A percentile compares a stretch with the other conserved stretches of the same genome.
phyloP scores from a whole-genome alignment of 2,797 vertebrate species.

The Percopsis omiscomaycus region DNA sequence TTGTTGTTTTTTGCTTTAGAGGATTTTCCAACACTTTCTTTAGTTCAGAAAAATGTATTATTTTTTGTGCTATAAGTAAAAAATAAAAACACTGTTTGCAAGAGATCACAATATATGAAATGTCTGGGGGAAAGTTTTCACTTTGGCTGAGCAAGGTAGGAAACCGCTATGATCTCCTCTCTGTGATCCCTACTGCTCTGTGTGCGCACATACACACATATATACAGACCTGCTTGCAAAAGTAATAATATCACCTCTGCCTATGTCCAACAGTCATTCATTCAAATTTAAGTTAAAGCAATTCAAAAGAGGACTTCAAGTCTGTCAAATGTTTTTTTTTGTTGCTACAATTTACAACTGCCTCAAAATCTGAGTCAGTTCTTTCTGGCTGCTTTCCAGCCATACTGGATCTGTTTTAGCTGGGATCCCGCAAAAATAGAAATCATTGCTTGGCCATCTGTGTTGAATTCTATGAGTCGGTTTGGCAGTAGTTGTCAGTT shows the following conservation, averaged over 20 bases:
- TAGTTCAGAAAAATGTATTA: no score
- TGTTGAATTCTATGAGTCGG: background rate
- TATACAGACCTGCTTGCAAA: background rate
- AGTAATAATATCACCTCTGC: background rate
- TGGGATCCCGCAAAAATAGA: background rate
- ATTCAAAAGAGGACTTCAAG: slow-evolving; percentile 17
- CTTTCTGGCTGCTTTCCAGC: background rate
- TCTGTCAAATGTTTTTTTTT: slow-evolving; percentile 67
- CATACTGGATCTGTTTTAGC: background rate
- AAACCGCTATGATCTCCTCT: slow-evolving; percentile 71
- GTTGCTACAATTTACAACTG: slow-evolving; percentile 26
- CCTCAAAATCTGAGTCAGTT: background rate
- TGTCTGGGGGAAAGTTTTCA: background rate
- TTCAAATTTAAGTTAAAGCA: background rate
- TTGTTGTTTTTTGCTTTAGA: no score
- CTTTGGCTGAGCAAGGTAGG: slow-evolving; percentile 35
- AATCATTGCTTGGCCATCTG: background rate
- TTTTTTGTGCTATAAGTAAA: no score
- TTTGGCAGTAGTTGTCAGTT: background rate
- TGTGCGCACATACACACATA: slow-evolving; percentile 13
- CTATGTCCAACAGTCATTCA: background rate
- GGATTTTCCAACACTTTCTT: no score
- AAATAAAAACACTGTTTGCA: no score
- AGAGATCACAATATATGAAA: no score
- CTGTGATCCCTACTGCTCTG: slow-evolving; percentile 45